Conservation (phyloP, 30 jellyfish, hydroid and myxozoan species). For the Pseudorhiza aurosa region DNA sequence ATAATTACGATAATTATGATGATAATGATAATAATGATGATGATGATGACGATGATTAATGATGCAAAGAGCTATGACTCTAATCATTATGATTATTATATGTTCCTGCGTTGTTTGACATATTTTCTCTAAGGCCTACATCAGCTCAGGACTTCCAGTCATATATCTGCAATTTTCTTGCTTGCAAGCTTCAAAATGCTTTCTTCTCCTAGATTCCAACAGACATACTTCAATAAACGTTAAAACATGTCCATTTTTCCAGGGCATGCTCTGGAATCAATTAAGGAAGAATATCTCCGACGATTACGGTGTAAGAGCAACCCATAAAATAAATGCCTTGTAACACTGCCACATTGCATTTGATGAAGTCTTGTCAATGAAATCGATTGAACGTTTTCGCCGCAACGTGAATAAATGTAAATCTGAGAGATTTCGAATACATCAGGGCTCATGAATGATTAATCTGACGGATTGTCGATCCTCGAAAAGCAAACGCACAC, state of each 20-base stretch:
- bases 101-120: no score
- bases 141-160: no score
- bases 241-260: conserved; percentile 2
- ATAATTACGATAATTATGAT: no score
- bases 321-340: background rate
- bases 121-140: no score
- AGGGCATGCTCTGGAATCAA: background rate
- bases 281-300: background rate
- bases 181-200: background rate
- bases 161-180: background rate
- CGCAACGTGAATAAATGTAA: conserved; percentile 28
- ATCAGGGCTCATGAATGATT: conserved; percentile 34
- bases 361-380: conserved; percentile 16
- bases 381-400: background rate
- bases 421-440: conserved; percentile 13
- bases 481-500: conserved; percentile 29
- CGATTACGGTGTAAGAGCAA: conserved; percentile 12
- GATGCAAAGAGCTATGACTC: no score
- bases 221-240: background rate
- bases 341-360: no score
- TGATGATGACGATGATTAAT: no score
- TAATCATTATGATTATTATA: no score
- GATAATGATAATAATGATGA: no score
- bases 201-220: background rate
- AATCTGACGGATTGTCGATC: conserved; percentile 25